These are phyloP conservation scores for Drosophila melanosoma DNA, from an alignment of 2,888 invertebrate species.

Conservation along the genomic window DNA sequence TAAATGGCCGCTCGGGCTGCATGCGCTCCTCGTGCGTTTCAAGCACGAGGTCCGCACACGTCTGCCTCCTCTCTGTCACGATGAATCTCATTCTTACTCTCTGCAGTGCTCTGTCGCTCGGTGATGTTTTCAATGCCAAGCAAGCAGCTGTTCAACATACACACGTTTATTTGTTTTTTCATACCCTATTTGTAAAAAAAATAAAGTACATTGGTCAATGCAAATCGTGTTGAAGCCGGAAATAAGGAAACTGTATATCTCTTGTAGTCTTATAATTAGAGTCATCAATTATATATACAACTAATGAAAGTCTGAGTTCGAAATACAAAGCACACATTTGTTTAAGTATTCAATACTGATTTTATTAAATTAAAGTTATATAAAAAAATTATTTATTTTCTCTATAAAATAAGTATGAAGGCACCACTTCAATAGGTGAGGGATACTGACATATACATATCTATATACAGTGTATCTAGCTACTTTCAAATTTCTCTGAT, in stretches of 20 bases:
- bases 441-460: too few species aligned
- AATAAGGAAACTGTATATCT: neutral
- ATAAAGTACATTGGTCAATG: neutral
- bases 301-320: neutral
- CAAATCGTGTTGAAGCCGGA: neutral
- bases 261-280: neutral
- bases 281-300: neutral
- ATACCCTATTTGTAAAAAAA: neutral
- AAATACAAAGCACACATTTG: neutral
- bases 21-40: constrained; percentile 34
- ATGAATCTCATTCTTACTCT: constrained; percentile 16
- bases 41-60: constrained; percentile 45
- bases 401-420: neutral
- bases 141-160: constrained; percentile 69
- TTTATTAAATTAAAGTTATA: neutral
- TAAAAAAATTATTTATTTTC: neutral
- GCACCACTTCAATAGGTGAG: neutral
- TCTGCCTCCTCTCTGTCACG: constrained; percentile 17
- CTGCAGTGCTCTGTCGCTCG: constrained; percentile 30
- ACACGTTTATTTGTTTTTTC: constrained; percentile 37
- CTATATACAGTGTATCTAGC: neutral
- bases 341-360: neutral
- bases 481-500: neutral
- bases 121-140: constrained; percentile 75
- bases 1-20: constrained; percentile 21